Percentiles rank a stretch among this genome's conserved stretches.
Evolutionary conservation across 2,113 vertebrate genomes (phyloP).

Genomic region (Ailuropoda melanoleuca): DNA sequence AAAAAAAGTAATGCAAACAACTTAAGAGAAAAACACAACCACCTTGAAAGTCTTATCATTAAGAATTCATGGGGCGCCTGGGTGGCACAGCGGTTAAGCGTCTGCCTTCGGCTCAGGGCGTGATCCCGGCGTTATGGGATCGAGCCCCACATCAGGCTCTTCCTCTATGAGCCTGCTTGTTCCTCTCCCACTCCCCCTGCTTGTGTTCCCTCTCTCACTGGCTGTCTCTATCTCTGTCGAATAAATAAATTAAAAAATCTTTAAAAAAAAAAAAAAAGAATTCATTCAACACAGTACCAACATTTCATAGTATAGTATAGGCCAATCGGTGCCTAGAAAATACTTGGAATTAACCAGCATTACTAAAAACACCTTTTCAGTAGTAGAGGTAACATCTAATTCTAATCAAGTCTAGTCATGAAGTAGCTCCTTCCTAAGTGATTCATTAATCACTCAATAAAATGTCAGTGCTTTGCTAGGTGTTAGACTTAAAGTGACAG

Average conservation of each 20-base stretch:
- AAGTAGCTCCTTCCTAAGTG: conserved; percentile 31
- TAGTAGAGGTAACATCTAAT: background rate
- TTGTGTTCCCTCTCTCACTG: no score
- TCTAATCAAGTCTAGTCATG: conserved; percentile 6
- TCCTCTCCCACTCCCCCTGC: no score
- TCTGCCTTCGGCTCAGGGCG: no score
- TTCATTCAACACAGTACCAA: background rate
- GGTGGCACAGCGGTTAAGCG: no score
- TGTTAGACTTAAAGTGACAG: background rate
- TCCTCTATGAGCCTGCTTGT: no score
- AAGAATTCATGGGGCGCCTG: no score
- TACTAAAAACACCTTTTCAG: conserved; percentile 16
- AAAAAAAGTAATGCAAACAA: background rate
- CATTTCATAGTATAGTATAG: background rate
- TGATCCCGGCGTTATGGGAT: no score
- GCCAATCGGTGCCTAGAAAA: background rate
- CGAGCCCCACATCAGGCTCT: no score
- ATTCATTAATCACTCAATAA: background rate
- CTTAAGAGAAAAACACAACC: conserved; percentile 18
- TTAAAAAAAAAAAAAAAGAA: background rate
- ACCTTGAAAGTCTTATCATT: background rate
- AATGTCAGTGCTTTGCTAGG: background rate
- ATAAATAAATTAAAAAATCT: no score
- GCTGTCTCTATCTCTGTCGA: no score
- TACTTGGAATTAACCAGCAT: background rate